Conservation (phyloP, 2,888 invertebrate species). For the Drosophila hamatofila region DNA sequence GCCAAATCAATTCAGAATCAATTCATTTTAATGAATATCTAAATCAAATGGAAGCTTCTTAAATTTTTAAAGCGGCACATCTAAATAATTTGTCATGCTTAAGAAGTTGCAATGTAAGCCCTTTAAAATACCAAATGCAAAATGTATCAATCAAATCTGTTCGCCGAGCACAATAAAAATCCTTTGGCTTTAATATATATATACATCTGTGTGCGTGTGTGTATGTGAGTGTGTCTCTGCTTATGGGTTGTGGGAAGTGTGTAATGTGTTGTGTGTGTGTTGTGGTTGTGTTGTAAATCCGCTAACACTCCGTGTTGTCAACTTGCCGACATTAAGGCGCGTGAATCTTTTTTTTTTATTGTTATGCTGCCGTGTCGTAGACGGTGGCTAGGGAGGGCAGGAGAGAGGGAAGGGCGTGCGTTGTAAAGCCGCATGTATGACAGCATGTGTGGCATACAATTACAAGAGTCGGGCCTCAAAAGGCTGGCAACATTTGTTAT, state of each 20-base stretch:
- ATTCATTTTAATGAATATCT: background rate
- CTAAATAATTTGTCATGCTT: conserved; percentile 67
- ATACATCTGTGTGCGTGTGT: background rate
- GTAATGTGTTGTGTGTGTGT: conserved; percentile 19
- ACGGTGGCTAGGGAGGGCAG: conserved; percentile 27
- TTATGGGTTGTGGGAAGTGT: background rate
- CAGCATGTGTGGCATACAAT: conserved; percentile 72
- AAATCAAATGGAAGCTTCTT: conserved; percentile 2
- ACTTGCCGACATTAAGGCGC: conserved; percentile 79
- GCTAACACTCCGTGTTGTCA: conserved; percentile 78
- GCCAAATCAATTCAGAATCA: background rate
- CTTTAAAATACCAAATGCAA: conserved; percentile 54
- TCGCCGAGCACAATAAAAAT: conserved; percentile 62
- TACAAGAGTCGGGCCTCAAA: conserved; percentile 52
- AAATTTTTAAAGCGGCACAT: conserved; percentile 17
- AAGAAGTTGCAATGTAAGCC: conserved; percentile 55
- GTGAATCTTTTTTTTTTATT: conserved; percentile 73
- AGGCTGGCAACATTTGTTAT: conserved; percentile 68
- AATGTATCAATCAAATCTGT: conserved; percentile 76
- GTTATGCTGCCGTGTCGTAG: conserved; percentile 63
- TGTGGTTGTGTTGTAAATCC: conserved; percentile 62
- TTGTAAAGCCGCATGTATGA: conserved; percentile 64
- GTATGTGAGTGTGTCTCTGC: conserved; percentile 11
- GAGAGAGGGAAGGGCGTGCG: background rate
- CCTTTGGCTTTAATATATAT: conserved; percentile 44